Conservation (phyloP, 2,797 vertebrate genomes). For the Acanthurus lineatus region DNA sequence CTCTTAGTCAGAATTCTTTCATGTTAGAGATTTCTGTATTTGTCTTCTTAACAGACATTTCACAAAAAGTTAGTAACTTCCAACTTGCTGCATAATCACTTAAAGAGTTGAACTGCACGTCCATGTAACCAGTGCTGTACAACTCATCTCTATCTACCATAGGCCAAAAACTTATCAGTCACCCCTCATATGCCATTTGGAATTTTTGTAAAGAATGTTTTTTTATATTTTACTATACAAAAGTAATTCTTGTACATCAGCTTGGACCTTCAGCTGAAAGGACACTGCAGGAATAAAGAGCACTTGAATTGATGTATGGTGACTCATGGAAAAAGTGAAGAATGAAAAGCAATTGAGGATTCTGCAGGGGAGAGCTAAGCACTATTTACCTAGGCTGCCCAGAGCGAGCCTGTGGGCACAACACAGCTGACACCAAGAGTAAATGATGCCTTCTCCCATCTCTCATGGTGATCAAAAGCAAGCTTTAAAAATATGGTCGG, state of each 20-base stretch:
- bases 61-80: no score
- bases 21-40: no score
- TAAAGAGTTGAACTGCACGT: no score
- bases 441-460: constrained; percentile 38
- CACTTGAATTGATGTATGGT: constrained; percentile 40
- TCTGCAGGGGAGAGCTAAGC: constrained; percentile 52
- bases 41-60: no score
- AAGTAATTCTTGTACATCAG: constrained; percentile 20
- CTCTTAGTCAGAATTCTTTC: no score
- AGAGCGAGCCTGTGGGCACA: constrained; percentile 61
- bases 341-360: constrained; percentile 61
- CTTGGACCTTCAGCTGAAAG: constrained; percentile 21
- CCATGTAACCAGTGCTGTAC: no score
- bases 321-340: constrained; percentile 47
- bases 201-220: not conserved
- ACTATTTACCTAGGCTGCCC: constrained; percentile 60
- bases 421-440: constrained; percentile 46
- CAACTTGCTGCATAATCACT: no score
- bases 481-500: constrained; percentile 29
- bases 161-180: no score
- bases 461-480: constrained; percentile 44
- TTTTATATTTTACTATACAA: not conserved
- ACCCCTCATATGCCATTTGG: no score
- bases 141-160: no score
- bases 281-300: constrained; percentile 42